Base-by-base conservation (phyloP, 2,888 invertebrate species). In the Drosophila anceps region DNA sequence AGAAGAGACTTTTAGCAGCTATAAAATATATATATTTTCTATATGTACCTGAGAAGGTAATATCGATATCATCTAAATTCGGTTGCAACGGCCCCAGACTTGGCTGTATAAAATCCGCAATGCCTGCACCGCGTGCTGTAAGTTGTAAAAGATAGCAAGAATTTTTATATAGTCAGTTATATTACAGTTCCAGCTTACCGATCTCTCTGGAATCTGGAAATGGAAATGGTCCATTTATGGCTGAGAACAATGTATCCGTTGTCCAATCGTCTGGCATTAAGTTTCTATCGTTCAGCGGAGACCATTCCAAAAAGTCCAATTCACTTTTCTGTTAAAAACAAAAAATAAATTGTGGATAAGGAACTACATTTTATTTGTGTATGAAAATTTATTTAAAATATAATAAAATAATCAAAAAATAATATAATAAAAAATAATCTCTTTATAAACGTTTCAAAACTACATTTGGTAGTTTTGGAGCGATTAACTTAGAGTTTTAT, bases 201-300 rank as follows among this genome's bases (percentile, higher is more conserved):
- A 99, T 97, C 94, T 99, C 99, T 93, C 98, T 95, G 61, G 98
- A 96, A 94, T 99, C 98, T 13, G 99, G 99, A 94, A 99, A 99
- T 76, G 97, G 96, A 94, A 98, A 98, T 9, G 98, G 98, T 93
- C 97, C 97, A 84, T 92, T 93, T 73, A 93, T 92, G 43, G 97
- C 97, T 61, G 98, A 97, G 93, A 98, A 98, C 60, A 98, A 94
- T 15, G 97, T 98, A 93, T 98, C 98, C 91, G 96, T 97, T 95
- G 97, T 97, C 93, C 93, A 93, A 76, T 93, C 93, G 73, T 92
- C 93, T 54, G 92, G 83, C 91, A 93, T 92, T 69, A 92, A 91
- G 76, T 79, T 91, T 79, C 89, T 91, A 79, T 93, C 93, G 79
- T 91, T 92, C 63, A 91, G 65, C 57, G 92, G 92, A 46, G 93